A percentile compares a stretch with the other conserved stretches of the same genome.
Conservation (phyloP, 2,888 invertebrate genomes). For the Alviniconcha strummeri region DNA sequence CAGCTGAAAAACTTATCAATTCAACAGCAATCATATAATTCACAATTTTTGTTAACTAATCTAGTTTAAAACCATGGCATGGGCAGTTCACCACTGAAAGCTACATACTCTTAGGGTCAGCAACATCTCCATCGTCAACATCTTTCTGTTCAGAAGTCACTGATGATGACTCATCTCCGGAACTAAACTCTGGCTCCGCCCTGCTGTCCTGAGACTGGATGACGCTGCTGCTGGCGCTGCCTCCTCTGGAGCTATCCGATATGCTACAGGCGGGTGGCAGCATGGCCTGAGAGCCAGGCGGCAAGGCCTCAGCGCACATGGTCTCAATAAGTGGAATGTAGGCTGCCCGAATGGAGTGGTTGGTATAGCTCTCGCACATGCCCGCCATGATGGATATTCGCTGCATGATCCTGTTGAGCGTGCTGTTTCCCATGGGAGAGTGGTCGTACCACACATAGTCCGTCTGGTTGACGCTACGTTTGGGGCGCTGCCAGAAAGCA, state of each 20-base stretch:
- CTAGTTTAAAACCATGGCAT: too few relatives aligned
- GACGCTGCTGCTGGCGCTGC: slow-evolving; percentile 10
- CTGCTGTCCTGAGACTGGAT: slow-evolving; percentile 26
- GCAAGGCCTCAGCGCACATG: slow-evolving; percentile 25
- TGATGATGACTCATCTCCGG: slow-evolving; percentile 27
- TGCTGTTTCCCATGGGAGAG: slow-evolving; percentile 63
- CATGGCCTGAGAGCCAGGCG: not conserved
- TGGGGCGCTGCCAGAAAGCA: slow-evolving; percentile 66
- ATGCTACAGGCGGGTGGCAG: not conserved
- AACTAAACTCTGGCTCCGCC: slow-evolving; percentile 20
- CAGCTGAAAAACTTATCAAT: too few relatives aligned
- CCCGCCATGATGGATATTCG: slow-evolving; percentile 51
- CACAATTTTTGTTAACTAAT: too few relatives aligned
- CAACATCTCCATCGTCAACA: slow-evolving; percentile 16
- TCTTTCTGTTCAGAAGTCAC: slow-evolving; percentile 28
- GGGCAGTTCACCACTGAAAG: too few relatives aligned
- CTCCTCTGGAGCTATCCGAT: not conserved
- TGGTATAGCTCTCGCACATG: slow-evolving; percentile 60
- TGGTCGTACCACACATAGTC: slow-evolving; percentile 68
- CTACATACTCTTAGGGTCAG: slow-evolving; percentile 18
- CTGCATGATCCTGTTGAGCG: slow-evolving; percentile 59
- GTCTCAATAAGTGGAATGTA: slow-evolving; percentile 63
- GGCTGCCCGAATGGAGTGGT: slow-evolving; percentile 63
- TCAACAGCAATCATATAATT: too few relatives aligned
- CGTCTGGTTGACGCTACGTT: slow-evolving; percentile 55